phyloP scores from a whole-genome alignment of 2,797 vertebrate genomes.

The Chelon auratus region DNA sequence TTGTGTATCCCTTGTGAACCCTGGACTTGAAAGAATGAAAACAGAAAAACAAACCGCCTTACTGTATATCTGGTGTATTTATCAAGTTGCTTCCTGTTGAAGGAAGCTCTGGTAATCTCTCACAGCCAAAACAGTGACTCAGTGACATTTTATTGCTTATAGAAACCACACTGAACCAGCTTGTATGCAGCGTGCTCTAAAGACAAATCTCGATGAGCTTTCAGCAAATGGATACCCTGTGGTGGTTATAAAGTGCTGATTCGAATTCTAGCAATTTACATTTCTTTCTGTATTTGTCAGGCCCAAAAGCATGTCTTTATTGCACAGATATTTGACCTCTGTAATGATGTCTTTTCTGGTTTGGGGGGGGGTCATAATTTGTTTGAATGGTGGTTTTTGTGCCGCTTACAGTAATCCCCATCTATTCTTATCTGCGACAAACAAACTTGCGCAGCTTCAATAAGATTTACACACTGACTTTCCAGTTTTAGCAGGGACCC shows the following conservation, averaged over 20 bases:
- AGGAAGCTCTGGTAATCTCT: constrained; percentile 9
- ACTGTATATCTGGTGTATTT: constrained; percentile 1
- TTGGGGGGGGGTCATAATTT: constrained; percentile 16
- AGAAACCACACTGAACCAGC: constrained; percentile 1
- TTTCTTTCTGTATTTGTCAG: constrained; percentile 2
- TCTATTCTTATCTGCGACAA: constrained; percentile 48
- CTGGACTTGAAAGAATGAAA: not conserved
- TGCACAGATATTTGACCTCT: constrained; percentile 14
- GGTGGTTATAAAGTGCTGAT: not conserved
- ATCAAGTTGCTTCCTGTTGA: constrained; percentile 28
- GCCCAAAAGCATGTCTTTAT: not conserved
- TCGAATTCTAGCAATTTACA: not conserved
- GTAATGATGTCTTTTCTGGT: constrained; percentile 8
- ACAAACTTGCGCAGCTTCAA: constrained; percentile 35
- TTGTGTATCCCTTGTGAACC: no score
- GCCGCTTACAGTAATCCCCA: constrained; percentile 44
- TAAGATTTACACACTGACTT: constrained; percentile 7
- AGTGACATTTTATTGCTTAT: constrained; percentile 11
- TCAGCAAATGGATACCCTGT: not conserved
- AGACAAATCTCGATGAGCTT: constrained; percentile 19
- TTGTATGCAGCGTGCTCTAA: not conserved
- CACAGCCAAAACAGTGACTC: constrained; percentile 13
- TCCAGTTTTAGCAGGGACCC: constrained; percentile 33
- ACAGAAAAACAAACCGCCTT: not conserved
- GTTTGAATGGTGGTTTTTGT: constrained; percentile 32